A percentile compares a stretch with the other conserved stretches of the same genome.
Evolutionary conservation across 2,113 vertebrate species (phyloP).

Genomic region (Lamprologus callipterus): DNA sequence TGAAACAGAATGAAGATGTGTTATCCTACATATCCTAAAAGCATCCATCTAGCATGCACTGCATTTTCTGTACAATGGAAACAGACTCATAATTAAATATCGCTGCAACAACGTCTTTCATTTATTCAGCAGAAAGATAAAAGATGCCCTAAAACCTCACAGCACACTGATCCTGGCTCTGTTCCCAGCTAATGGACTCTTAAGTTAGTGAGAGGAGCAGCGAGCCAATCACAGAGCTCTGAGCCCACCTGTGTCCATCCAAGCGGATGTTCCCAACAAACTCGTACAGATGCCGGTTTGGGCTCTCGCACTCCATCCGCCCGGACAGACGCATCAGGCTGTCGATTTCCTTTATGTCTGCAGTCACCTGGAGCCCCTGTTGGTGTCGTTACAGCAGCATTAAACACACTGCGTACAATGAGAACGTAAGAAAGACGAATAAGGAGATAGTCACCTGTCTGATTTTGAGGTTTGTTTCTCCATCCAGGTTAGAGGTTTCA

Average conservation of each 20-base stretch:
- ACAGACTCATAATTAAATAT: slow-evolving; percentile 2
- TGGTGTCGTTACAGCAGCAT: not conserved
- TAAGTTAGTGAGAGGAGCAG: not conserved
- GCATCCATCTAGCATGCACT: not conserved
- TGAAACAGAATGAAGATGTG: not conserved
- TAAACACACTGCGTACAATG: not conserved
- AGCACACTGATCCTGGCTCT: not conserved
- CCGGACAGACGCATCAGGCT: slow-evolving; percentile 86
- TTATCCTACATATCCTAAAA: not conserved
- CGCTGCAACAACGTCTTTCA: not conserved
- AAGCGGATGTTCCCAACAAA: slow-evolving; percentile 95
- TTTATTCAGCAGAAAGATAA: not conserved
- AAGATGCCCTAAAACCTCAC: not conserved
- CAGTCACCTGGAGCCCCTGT: slow-evolving; percentile 87
- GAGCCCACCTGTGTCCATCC: slow-evolving; percentile 82
- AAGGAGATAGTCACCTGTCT: slow-evolving; percentile 78
- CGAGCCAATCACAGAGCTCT: not conserved
- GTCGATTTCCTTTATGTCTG: slow-evolving; percentile 90
- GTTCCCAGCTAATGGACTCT: not conserved
- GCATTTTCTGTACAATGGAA: not conserved
- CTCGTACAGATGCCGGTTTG: slow-evolving; percentile 95
- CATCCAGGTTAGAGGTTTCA: slow-evolving; percentile 97
- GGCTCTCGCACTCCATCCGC: slow-evolving; percentile 93
- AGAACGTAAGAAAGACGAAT: not conserved
- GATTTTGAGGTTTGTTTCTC: slow-evolving; percentile 98